Percentiles rank a stretch among this genome's conserved stretches.
phyloP scores from a whole-genome alignment of 2,797 vertebrate genomes.

The Tokudaia tokunoshimensis region DNA sequence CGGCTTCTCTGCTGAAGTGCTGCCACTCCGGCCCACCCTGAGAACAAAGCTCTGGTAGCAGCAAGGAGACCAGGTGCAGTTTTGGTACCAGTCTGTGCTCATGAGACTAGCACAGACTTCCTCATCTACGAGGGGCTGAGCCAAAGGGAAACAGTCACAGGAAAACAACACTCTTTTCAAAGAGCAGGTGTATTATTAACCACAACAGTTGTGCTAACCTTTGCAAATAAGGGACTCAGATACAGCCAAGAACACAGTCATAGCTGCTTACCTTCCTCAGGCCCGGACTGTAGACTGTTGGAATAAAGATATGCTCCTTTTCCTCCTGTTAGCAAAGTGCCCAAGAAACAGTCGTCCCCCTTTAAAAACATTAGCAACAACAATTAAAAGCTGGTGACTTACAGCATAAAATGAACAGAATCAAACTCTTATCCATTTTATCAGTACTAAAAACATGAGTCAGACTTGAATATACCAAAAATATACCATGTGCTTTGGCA shows the following conservation, averaged over 20 bases:
- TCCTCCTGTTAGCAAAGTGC: slow-evolving; percentile 90
- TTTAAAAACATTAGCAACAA: slow-evolving; percentile 75
- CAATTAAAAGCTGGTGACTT: slow-evolving; percentile 41
- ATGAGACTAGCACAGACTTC: neutral
- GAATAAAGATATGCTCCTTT: slow-evolving; percentile 92
- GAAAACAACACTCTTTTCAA: slow-evolving; percentile 58
- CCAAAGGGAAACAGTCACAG: slow-evolving; percentile 37
- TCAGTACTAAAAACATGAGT: slow-evolving; percentile 36
- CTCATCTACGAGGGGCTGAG: neutral
- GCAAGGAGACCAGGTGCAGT: neutral
- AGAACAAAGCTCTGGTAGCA: slow-evolving; percentile 17
- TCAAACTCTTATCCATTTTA: neutral
- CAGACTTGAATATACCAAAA: slow-evolving; percentile 4
- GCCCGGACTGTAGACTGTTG: slow-evolving; percentile 90
- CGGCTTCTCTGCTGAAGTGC: slow-evolving; percentile 10
- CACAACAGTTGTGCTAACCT: neutral
- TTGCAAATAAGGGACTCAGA: slow-evolving; percentile 45
- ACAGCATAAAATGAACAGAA: slow-evolving; percentile 29
- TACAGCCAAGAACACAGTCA: slow-evolving; percentile 7
- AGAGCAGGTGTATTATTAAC: slow-evolving; percentile 49
- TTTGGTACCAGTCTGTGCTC: neutral
- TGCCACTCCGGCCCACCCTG: neutral
- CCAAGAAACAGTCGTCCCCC: slow-evolving; percentile 93
- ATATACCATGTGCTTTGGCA: neutral
- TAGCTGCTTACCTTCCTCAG: slow-evolving; percentile 93